Evolutionary conservation across 2,888 invertebrate genomes (phyloP).

Genomic region (Caenorhabditis sinica): DNA sequence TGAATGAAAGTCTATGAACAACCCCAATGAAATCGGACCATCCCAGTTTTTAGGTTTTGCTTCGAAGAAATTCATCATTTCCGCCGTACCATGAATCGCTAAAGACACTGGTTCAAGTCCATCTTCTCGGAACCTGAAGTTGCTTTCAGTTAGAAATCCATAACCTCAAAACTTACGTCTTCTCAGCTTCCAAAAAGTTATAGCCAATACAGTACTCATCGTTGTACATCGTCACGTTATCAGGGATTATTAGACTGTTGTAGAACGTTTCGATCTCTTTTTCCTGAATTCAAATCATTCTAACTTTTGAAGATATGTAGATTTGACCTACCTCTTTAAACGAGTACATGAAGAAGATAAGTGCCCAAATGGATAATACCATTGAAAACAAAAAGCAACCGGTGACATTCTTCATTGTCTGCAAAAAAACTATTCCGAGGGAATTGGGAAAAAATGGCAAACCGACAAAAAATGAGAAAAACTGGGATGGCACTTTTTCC

Average conservation of each 20-base stretch:
- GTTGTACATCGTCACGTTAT: constrained; percentile 19
- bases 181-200: constrained; percentile 26
- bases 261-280: too few species aligned
- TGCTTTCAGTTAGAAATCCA: background rate
- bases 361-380: background rate
- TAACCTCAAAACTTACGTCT: constrained; percentile 7
- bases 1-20: constrained; percentile 68
- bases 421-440: too few species aligned
- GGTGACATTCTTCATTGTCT: too few species aligned
- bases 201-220: constrained; percentile 37
- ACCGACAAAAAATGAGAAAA: too few species aligned
- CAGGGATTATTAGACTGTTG: too few species aligned
- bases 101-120: constrained; percentile 69
- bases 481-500: too few species aligned
- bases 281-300: too few species aligned
- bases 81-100: constrained; percentile 66
- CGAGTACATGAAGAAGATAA: background rate
- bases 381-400: background rate
- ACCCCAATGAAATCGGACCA: constrained; percentile 71
- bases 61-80: constrained; percentile 44
- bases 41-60: constrained; percentile 62
- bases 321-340: too few species aligned
- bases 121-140: constrained; percentile 63
- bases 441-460: too few species aligned
- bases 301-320: too few species aligned